Conservation (phyloP, 2,113 vertebrate species). For the Sinosuthora webbiana region DNA sequence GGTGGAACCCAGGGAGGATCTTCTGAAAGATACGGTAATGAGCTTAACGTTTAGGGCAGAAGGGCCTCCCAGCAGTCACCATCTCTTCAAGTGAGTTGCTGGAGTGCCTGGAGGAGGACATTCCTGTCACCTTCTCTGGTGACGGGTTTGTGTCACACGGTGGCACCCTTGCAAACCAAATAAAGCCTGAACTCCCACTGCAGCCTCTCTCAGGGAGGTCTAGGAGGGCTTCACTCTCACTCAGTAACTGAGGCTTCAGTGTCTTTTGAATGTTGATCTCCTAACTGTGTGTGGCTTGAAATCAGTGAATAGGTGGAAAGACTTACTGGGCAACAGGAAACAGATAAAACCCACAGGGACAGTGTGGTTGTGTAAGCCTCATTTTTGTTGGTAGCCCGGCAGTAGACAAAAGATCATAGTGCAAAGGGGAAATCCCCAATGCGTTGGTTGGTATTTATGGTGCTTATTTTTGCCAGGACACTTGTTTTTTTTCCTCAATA, state of each 20-base stretch:
- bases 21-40: accelerated
- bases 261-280: neutral
- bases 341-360: neutral
- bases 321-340: neutral
- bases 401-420: neutral
- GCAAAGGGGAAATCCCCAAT: neutral
- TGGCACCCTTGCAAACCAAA: slow-evolving; percentile 24
- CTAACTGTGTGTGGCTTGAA: neutral
- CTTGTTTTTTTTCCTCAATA: neutral
- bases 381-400: neutral
- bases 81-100: neutral
- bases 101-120: neutral
- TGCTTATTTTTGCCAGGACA: neutral
- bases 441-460: neutral
- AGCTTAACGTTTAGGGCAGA: neutral
- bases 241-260: neutral
- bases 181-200: neutral
- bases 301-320: neutral
- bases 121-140: neutral
- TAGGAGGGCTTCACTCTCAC: neutral
- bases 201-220: neutral
- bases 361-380: neutral
- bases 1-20: neutral
- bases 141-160: neutral
- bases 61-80: neutral